Percentiles rank a stretch among this genome's conserved stretches.
Evolutionary conservation across 2,888 invertebrate species (phyloP).

Genomic region (Caenorhabditis parvicauda): DNA sequence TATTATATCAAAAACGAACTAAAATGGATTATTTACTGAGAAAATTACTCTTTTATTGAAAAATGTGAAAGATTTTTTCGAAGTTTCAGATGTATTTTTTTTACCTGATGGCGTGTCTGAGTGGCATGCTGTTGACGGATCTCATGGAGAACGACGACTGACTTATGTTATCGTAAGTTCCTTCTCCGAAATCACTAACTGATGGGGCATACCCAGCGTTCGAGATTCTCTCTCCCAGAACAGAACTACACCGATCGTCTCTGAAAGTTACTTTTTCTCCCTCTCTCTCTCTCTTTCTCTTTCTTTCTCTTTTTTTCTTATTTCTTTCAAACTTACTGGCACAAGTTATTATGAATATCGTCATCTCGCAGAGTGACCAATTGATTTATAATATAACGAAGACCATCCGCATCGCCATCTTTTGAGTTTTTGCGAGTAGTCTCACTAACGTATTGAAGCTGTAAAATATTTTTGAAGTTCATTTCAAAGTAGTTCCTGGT

Average conservation of each 20-base stretch:
- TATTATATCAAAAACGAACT: not conserved
- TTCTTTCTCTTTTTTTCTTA: not conserved
- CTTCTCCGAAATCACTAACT: constrained; percentile 36
- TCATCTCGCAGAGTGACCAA: constrained; percentile 52
- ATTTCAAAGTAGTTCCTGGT: not conserved
- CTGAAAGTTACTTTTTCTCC: constrained; percentile 11
- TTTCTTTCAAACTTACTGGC: constrained; percentile 7
- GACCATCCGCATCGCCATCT: constrained; percentile 38
- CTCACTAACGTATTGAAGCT: constrained; percentile 46
- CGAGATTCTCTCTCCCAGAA: constrained; percentile 28
- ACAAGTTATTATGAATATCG: constrained; percentile 37
- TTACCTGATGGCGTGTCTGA: constrained; percentile 30
- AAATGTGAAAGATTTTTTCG: not conserved
- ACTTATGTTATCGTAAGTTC: constrained; percentile 50
- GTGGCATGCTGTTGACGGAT: constrained; percentile 39
- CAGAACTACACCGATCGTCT: constrained; percentile 43
- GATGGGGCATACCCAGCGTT: constrained; percentile 40
- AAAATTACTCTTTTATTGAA: too few relatives aligned
- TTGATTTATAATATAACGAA: constrained; percentile 52
- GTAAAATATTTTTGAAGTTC: constrained; percentile 1
- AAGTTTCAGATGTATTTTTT: not conserved
- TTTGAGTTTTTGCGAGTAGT: constrained; percentile 29
- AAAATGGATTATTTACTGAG: not conserved
- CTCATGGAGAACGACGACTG: constrained; percentile 53
- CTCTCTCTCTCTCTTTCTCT: not conserved